A percentile compares a stretch with the other conserved stretches of the same genome.
phyloP scores from a whole-genome alignment of 2,888 invertebrate species.

The Athalia circularis region DNA sequence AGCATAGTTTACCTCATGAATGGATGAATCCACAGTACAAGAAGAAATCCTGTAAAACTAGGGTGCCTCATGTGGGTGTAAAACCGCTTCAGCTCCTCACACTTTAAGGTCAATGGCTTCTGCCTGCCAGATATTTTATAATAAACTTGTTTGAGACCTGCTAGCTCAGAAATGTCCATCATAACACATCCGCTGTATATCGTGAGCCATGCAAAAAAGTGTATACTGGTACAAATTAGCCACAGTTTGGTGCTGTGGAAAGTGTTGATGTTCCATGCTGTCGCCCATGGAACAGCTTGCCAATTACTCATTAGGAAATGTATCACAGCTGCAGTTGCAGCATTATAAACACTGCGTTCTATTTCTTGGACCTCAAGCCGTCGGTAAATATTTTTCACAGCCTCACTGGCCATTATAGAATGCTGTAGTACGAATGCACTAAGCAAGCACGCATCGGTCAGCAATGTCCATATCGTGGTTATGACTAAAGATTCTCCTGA shows the following conservation, averaged over 20 bases:
- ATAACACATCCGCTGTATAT: constrained; percentile 79
- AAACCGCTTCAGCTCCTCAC: constrained; percentile 75
- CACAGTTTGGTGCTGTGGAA: constrained; percentile 72
- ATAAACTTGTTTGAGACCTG: constrained; percentile 80
- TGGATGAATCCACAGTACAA: constrained; percentile 78
- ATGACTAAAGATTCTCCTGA: constrained; percentile 59
- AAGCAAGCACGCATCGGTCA: constrained; percentile 75
- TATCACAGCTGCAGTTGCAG: constrained; percentile 68
- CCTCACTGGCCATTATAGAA: constrained; percentile 76
- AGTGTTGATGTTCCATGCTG: constrained; percentile 77
- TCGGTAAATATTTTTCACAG: constrained; percentile 73
- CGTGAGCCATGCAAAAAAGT: constrained; percentile 77
- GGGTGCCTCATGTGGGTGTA: constrained; percentile 80
- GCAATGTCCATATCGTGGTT: constrained; percentile 71
- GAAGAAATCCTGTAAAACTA: constrained; percentile 77
- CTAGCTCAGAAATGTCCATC: constrained; percentile 79
- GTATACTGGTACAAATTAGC: constrained; percentile 75
- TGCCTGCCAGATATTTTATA: constrained; percentile 76
- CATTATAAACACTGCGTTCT: constrained; percentile 66
- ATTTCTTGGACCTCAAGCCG: constrained; percentile 72
- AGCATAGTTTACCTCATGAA: constrained; percentile 75
- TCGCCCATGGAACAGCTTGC: constrained; percentile 74
- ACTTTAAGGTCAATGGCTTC: constrained; percentile 76
- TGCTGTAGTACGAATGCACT: constrained; percentile 78
- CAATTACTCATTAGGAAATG: constrained; percentile 76